Base-by-base conservation (phyloP, 2,888 invertebrate genomes). In the Platycnemis pennipes region DNA sequence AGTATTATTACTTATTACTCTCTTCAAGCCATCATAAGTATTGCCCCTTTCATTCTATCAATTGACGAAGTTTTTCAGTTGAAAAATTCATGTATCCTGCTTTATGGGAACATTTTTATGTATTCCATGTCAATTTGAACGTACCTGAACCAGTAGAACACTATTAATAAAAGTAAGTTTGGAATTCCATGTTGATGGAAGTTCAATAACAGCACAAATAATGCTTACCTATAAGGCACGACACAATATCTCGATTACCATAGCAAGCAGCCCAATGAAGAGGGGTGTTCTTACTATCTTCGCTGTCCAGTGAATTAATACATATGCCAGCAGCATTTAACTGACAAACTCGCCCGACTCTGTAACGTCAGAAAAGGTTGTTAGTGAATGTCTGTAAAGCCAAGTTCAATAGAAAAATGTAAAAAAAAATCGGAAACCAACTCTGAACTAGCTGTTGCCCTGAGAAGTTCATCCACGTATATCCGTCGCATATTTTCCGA, bases 231-330 rank as follows among this genome's bases (percentile, higher is more conserved):
- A 97, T 97, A 85, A 97, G 96, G 96, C 96, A 97, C 94, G 96
- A 96, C 0, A 97, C 97, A 94, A 97, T 97, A 95, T 97, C 97
- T 95, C 96, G 96, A 95, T 97, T 97, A 86, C 97, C 97, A 96
- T 97, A 98, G 95, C 97, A 97, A 45, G 97, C 97, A 53, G 97
- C 97, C 97, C 97, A 98, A 96, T 98, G 97, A 42, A 98, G 96
- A 2, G 97, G 97, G 3, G 97, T 97, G 95, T 97, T 98, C 95
- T 96, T 96, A 95, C 97, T 97, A 77, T 97, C 96, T 94, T 97
- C 96, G 63, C 97, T 97, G 96, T 98, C 97, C 96, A 97, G 96
- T n/a, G 97, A 96, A 96, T 97, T 97, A 0, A 97, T 97, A 95
- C 97, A 96, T 53, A 97, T 96, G 8, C 97, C 97, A 86, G 97